phyloP scores from a whole-genome alignment of 2,113 vertebrate species.

The Halcyon senegalensis region DNA sequence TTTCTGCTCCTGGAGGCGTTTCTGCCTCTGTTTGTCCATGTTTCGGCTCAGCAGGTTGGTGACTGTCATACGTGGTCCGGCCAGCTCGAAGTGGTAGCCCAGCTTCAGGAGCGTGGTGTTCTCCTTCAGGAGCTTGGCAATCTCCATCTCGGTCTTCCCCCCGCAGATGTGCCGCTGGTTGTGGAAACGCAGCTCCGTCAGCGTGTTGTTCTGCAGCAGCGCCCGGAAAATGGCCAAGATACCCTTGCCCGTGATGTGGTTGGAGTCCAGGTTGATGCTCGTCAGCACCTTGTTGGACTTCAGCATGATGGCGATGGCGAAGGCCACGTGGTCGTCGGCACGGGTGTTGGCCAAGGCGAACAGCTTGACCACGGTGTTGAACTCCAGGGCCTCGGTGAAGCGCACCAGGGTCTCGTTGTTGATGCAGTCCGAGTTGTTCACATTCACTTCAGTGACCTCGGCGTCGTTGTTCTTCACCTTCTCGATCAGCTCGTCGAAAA shows the following conservation, averaged over 20 bases:
- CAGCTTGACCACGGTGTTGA: conserved; percentile 85
- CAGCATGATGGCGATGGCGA: conserved; percentile 89
- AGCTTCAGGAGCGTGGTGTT: conserved; percentile 94
- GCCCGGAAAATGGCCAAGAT: conserved; percentile 94
- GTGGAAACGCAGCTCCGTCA: conserved; percentile 96
- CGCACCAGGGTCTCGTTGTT: conserved; percentile 91
- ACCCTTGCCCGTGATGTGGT: conserved; percentile 93
- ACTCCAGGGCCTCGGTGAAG: conserved; percentile 89
- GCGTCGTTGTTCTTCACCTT: conserved; percentile 86
- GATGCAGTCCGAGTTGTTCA: conserved; percentile 98
- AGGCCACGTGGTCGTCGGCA: conserved; percentile 93
- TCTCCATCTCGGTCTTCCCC: conserved; percentile 98
- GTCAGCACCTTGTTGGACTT: conserved; percentile 88
- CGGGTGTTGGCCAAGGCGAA: conserved; percentile 94
- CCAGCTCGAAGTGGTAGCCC: conserved; percentile 96
- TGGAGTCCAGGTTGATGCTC: conserved; percentile 96
- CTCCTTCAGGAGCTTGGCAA: conserved; percentile 92
- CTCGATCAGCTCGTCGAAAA: conserved; percentile 93
- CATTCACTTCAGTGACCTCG: conserved; percentile 84
- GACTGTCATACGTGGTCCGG: conserved; percentile 94
- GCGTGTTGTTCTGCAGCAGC: conserved; percentile 87
- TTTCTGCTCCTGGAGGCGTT: conserved; percentile 91
- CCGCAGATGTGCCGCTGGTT: conserved; percentile 98
- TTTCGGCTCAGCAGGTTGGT: conserved; percentile 96
- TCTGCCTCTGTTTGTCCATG: conserved; percentile 96